Evolutionary conservation across 1,140 invertebrate genomes (phyloP).

Genomic region (Microplitis mediator): DNA sequence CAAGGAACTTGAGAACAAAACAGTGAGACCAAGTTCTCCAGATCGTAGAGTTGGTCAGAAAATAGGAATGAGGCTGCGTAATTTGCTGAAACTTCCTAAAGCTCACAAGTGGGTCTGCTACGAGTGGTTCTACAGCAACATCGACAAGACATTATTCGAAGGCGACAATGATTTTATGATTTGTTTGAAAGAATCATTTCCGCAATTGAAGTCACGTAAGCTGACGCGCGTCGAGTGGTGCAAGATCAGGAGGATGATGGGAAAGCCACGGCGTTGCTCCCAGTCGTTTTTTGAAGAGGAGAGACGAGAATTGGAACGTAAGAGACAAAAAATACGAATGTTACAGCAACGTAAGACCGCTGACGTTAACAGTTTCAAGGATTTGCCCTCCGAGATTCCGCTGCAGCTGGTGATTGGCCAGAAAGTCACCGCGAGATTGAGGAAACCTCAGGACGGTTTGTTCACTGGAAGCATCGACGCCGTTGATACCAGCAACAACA

Average conservation of each 20-base stretch:
- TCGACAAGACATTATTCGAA: conserved; percentile 91
- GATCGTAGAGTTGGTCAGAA: conserved; percentile 83
- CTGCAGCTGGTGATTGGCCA: conserved; percentile 95
- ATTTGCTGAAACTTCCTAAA: conserved; percentile 97
- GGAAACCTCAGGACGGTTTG: conserved; percentile 94
- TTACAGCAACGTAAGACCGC: conserved; percentile 91
- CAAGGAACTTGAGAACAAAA: conserved; percentile 54
- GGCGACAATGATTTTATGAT: conserved; percentile 97
- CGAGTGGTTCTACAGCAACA: conserved; percentile 99
- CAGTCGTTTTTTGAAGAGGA: conserved; percentile 97
- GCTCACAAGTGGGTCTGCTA: conserved; percentile 99
- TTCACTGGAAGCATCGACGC: conserved; percentile 97
- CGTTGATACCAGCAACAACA: conserved; percentile 95
- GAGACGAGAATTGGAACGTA: conserved; percentile 84
- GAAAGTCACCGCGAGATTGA: conserved; percentile 89
- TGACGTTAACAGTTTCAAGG: conserved; percentile 80
- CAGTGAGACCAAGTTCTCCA: conserved; percentile 60
- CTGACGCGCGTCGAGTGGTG: conserved; percentile 94
- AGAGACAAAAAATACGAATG: conserved; percentile 89
- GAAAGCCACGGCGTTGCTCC: conserved; percentile 92
- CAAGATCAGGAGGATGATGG: conserved; percentile 94
- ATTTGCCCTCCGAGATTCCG: conserved; percentile 95
- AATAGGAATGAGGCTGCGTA: conserved; percentile 88
- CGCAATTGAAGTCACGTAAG: conserved; percentile 84
- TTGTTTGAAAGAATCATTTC: conserved; percentile 93